Conservation (phyloP, 2,113 vertebrate genomes). For the Hydropotes inermis region DNA sequence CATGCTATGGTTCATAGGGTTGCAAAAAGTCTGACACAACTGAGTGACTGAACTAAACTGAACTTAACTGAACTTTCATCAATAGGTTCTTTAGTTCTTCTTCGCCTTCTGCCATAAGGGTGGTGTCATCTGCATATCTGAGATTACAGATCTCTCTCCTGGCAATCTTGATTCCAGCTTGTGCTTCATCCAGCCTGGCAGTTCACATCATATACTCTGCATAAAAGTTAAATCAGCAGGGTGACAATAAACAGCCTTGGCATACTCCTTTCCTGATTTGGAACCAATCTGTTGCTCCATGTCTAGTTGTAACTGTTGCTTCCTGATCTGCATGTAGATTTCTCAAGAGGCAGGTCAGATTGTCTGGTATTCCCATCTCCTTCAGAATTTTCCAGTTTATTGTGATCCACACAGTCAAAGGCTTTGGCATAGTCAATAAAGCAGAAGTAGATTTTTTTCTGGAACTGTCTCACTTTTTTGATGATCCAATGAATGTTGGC, state of each 20-base stretch:
- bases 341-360: neutral
- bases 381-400: neutral
- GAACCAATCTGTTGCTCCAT: neutral
- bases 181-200: neutral
- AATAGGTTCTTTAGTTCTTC: neutral
- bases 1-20: too few species aligned
- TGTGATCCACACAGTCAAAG: neutral
- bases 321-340: neutral
- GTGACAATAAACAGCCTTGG: neutral
- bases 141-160: neutral
- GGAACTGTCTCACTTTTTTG: neutral
- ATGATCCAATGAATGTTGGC: accelerated
- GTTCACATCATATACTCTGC: neutral
- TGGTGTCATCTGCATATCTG: neutral
- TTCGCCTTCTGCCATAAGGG: neutral
- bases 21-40: too few species aligned
- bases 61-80: neutral
- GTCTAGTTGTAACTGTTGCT: neutral
- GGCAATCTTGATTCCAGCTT: neutral
- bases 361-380: neutral
- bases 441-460: neutral
- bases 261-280: neutral
- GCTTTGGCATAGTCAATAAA: neutral
- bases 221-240: neutral
- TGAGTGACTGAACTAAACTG: too few species aligned